Percentiles rank a stretch among this genome's conserved stretches.
These are phyloP conservation scores for Suricata suricatta DNA, from an alignment of 2,113 vertebrate genomes.

Conservation along the genomic window DNA sequence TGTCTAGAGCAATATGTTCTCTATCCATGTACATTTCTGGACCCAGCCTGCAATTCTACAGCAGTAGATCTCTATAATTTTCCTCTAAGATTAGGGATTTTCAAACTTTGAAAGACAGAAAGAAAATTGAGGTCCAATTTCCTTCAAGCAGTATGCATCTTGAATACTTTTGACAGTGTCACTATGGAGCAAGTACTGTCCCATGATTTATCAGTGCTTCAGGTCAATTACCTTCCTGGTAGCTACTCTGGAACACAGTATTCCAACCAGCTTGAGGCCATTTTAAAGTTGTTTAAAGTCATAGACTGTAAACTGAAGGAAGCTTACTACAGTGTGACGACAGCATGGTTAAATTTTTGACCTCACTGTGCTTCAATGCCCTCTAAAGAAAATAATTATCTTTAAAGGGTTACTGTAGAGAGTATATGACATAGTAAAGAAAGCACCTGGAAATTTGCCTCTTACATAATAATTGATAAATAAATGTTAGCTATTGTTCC, in stretches of 20 bases:
- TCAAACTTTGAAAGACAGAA: not conserved
- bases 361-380: not conserved
- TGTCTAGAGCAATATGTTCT: not conserved
- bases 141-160: not conserved
- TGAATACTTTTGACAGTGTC: not conserved
- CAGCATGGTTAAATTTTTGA: not conserved
- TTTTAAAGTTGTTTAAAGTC: not conserved
- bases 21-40: not conserved
- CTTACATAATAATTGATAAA: not conserved
- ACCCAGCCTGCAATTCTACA: not conserved
- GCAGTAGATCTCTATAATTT: not conserved
- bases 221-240: not conserved
- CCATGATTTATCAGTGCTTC: not conserved
- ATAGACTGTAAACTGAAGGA: not conserved
- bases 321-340: not conserved
- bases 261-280: not conserved
- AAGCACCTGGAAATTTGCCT: not conserved
- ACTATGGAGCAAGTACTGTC: not conserved
- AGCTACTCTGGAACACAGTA: not conserved
- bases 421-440: not conserved
- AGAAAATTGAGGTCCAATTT: not conserved
- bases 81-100: not conserved
- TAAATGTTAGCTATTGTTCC: not conserved
- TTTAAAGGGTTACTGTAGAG: not conserved
- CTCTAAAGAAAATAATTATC: not conserved